Evolutionary conservation across 37 sponge, comb jelly and placozoan species (phyloP).

Genomic region (Haliclona indistincta): DNA sequence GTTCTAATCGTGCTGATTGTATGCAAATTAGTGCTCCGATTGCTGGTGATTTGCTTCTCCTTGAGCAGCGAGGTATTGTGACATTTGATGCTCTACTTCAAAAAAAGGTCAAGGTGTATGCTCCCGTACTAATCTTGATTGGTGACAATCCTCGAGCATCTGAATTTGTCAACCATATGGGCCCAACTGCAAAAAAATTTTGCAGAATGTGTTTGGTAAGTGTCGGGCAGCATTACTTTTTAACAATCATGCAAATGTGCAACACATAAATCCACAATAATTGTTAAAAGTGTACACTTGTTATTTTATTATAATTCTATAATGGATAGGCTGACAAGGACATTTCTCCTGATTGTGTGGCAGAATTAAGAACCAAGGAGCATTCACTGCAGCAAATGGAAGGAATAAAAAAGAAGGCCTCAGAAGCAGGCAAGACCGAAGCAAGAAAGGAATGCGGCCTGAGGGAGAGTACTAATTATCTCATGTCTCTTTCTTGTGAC

Average conservation of each 20-base stretch:
- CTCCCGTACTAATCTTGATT: constrained; percentile 17
- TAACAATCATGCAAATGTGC: too few species aligned
- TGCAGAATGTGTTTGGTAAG: constrained; percentile 58
- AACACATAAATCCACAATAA: too few species aligned
- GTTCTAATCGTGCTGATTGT: too few species aligned
- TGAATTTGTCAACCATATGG: constrained; percentile 37
- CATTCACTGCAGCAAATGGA: too few species aligned
- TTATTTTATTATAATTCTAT: too few species aligned
- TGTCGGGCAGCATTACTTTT: too few species aligned
- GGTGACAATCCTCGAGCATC: constrained; percentile 47
- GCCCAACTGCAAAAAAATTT: constrained; percentile 29
- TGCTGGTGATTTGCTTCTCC: not conserved
- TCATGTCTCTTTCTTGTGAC: constrained; percentile 20
- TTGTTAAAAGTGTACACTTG: too few species aligned
- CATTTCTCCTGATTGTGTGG: too few species aligned
- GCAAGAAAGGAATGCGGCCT: constrained; percentile 17
- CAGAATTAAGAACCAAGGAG: too few species aligned
- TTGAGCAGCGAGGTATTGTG: not conserved
- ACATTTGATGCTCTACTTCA: too few species aligned
- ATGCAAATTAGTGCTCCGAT: too few species aligned
- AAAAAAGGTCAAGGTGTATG: constrained; percentile 24
- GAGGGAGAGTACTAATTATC: constrained; percentile 15
- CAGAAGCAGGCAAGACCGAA: not conserved
- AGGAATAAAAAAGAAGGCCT: not conserved
- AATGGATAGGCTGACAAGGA: too few species aligned